Conservation (phyloP, 2,113 vertebrate genomes). For the Todiramphus saurophagus region DNA sequence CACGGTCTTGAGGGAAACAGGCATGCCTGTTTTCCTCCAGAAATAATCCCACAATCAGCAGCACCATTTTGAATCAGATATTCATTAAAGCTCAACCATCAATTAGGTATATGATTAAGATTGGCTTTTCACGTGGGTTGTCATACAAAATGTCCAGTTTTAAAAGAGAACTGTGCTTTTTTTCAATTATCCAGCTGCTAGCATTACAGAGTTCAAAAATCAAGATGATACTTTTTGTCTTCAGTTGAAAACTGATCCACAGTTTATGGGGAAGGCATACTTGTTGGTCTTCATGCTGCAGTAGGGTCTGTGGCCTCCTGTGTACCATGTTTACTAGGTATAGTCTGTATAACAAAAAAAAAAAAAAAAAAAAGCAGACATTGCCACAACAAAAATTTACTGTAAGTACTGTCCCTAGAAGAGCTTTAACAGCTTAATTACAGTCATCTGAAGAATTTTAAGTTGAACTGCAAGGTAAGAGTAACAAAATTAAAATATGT, state of each 20-base stretch:
- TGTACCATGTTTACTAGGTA: not conserved
- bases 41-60: not conserved
- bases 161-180: not conserved
- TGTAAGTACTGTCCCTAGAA: not conserved
- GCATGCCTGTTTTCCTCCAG: too few relatives aligned
- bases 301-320: not conserved
- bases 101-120: not conserved
- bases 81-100: not conserved
- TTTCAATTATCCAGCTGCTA: not conserved
- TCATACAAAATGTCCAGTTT: not conserved
- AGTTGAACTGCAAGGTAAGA: not conserved
- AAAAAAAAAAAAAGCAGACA: not conserved
- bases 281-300: not conserved
- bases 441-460: not conserved
- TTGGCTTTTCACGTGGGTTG: not conserved
- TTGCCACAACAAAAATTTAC: not conserved
- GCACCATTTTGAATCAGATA: not conserved
- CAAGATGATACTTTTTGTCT: not conserved
- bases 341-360: not conserved
- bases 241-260: not conserved
- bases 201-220: not conserved
- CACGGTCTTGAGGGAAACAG: too few relatives aligned
- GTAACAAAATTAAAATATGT: not conserved
- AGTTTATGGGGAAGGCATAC: not conserved
- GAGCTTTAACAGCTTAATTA: not conserved